Conservation (phyloP, 2,888 invertebrate species). For the Lottia gigantea region DNA sequence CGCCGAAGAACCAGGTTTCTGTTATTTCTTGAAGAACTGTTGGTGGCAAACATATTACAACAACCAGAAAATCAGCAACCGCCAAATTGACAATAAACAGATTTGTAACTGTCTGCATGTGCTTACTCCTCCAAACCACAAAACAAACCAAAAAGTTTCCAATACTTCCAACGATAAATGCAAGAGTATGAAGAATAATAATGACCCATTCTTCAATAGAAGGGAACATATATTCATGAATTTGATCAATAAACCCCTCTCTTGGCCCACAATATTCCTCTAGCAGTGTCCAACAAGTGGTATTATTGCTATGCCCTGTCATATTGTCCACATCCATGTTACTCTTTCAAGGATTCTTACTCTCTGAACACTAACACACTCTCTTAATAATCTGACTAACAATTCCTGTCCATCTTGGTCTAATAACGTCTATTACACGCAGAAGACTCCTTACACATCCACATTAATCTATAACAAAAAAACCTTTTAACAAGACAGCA, state of each 20-base stretch:
- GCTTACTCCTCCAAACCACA: slow-evolving; percentile 87
- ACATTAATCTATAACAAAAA: too few relatives aligned
- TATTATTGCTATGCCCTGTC: not conserved
- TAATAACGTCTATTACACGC: too few relatives aligned
- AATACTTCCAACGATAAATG: slow-evolving; percentile 84
- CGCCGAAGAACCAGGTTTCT: slow-evolving; percentile 89
- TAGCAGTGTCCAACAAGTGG: not conserved
- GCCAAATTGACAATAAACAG: slow-evolving; percentile 93
- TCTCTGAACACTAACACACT: too few relatives aligned
- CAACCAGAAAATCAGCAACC: slow-evolving; percentile 85
- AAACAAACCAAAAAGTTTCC: slow-evolving; percentile 90
- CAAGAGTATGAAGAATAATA: slow-evolving; percentile 80
- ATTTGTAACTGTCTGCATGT: slow-evolving; percentile 93
- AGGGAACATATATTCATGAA: slow-evolving; percentile 51
- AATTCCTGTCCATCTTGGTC: too few relatives aligned
- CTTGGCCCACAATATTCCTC: slow-evolving; percentile 10
- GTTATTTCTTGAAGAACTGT: slow-evolving; percentile 91
- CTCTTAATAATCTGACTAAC: too few relatives aligned
- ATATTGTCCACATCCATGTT: too few relatives aligned
- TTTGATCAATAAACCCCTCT: slow-evolving; percentile 26
- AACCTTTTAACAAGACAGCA: too few relatives aligned
- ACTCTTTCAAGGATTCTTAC: too few relatives aligned
- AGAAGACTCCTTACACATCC: too few relatives aligned
- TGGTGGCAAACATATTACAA: slow-evolving; percentile 87
- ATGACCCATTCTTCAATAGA: slow-evolving; percentile 80